These are phyloP conservation scores for Papilio polyxenes DNA, from an alignment of 1,140 invertebrate genomes.

Conservation along the genomic window DNA sequence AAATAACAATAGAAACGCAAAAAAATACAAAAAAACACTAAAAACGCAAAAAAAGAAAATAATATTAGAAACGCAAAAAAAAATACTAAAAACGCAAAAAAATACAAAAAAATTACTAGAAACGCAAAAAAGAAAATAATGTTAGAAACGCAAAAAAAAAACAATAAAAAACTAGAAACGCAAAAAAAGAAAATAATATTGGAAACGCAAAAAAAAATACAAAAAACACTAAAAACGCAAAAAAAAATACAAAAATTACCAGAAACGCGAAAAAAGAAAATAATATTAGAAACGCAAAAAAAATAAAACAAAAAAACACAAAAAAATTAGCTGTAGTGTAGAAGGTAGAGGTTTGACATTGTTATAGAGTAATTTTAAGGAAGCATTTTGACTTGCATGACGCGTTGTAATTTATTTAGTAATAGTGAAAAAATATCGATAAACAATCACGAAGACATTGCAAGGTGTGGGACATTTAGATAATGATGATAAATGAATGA, in stretches of 20 bases:
- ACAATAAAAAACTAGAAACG: no score
- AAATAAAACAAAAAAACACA: not conserved
- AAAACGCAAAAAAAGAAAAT: not conserved
- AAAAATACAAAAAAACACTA: no score
- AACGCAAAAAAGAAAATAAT: no score
- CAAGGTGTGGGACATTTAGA: not conserved
- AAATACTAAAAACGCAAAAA: no score
- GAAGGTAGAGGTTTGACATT: not conserved
- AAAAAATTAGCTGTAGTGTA: slow-evolving; percentile 1
- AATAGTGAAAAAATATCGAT: not conserved
- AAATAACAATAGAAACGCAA: no score
- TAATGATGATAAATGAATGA: not conserved
- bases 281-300: not conserved
- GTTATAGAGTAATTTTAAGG: not conserved
- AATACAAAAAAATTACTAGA: no score
- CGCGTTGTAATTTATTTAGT: not conserved
- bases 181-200: not conserved
- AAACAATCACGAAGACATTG: not conserved
- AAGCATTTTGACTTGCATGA: not conserved
- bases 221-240: not conserved
- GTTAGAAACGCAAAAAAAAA: not conserved
- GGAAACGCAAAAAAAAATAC: not conserved
- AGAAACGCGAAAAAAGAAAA: no score
- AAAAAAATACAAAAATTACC: no score
- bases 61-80: no score